Evolutionary conservation across 1,140 invertebrate genomes (phyloP).

Genomic region (Pygmarrhopalites habei): DNA sequence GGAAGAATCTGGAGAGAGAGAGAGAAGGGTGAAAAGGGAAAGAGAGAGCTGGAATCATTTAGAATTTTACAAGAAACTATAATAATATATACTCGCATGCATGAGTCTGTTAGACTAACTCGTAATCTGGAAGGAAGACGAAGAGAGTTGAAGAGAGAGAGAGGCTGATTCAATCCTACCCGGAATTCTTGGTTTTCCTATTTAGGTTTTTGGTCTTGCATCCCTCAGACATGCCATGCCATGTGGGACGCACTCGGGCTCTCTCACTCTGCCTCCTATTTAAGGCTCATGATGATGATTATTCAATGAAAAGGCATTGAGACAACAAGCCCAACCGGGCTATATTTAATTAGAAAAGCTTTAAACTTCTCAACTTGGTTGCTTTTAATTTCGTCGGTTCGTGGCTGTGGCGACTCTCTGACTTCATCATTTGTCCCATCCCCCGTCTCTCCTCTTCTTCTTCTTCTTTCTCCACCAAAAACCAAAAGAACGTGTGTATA

Average conservation of each 20-base stretch:
- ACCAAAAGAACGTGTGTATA: conserved; percentile 10
- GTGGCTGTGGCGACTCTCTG: conserved; percentile 6
- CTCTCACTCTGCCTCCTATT: neutral
- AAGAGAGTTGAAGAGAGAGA: neutral
- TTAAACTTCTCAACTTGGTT: conserved; percentile 33
- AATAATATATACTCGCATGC: no score
- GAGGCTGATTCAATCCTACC: neutral
- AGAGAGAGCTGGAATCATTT: no score
- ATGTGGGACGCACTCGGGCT: conserved; percentile 10
- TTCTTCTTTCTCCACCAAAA: conserved; percentile 11
- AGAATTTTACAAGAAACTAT: no score
- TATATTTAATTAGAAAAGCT: conserved; percentile 40
- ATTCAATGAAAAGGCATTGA: conserved; percentile 37
- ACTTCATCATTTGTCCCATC: conserved; percentile 17
- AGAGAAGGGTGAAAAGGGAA: no score
- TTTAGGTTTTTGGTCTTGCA: neutral
- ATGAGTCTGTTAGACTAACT: no score
- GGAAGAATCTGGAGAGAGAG: no score
- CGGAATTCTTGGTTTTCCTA: neutral
- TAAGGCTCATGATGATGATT: conserved; percentile 29
- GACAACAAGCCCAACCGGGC: conserved; percentile 15
- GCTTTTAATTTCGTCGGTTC: conserved; percentile 28
- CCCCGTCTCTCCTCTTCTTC: neutral
- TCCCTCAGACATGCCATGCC: no score
- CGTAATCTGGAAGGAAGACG: no score